A percentile compares a stretch with the other conserved stretches of the same genome.
These are phyloP conservation scores for Buphagus erythrorhynchus DNA, from an alignment of 2,797 vertebrate species.

Conservation along the genomic window DNA sequence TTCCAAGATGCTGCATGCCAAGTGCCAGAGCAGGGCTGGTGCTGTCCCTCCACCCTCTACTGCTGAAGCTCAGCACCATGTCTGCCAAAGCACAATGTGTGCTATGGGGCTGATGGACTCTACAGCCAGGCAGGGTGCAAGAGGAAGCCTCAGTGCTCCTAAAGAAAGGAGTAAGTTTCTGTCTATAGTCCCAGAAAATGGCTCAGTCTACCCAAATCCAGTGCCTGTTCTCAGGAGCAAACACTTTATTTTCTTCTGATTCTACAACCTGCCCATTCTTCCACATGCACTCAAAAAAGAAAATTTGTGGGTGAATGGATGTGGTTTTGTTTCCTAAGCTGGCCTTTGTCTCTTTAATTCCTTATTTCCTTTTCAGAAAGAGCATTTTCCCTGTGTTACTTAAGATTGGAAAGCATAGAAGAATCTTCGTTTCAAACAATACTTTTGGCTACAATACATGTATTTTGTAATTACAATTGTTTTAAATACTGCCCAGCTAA, in stretches of 20 bases:
- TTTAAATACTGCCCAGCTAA: slow-evolving; percentile 39
- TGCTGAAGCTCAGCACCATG: not conserved
- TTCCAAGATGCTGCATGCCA: not conserved
- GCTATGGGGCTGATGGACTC: not conserved
- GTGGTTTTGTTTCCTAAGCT: slow-evolving; percentile 33
- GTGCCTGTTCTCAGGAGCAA: not conserved
- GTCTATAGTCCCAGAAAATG: not conserved
- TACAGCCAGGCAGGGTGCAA: not conserved
- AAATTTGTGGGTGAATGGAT: slow-evolving; percentile 7
- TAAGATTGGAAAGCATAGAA: not conserved
- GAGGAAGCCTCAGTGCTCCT: not conserved
- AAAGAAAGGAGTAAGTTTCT: not conserved
- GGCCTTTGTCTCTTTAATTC: slow-evolving; percentile 29
- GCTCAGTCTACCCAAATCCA: not conserved
- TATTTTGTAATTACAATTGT: slow-evolving; percentile 30
- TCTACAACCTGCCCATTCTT: not conserved
- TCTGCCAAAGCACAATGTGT: not conserved
- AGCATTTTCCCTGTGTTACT: not conserved
- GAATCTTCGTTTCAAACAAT: slow-evolving; percentile 38
- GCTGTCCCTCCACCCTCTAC: not conserved
- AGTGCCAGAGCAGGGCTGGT: accelerated
- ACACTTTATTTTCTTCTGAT: not conserved
- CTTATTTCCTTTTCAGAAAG: slow-evolving; percentile 22
- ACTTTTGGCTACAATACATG: not conserved
- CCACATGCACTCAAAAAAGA: not conserved